Evolutionary conservation across 2,113 vertebrate species (phyloP).

Genomic region (Plestiodon gilberti): DNA sequence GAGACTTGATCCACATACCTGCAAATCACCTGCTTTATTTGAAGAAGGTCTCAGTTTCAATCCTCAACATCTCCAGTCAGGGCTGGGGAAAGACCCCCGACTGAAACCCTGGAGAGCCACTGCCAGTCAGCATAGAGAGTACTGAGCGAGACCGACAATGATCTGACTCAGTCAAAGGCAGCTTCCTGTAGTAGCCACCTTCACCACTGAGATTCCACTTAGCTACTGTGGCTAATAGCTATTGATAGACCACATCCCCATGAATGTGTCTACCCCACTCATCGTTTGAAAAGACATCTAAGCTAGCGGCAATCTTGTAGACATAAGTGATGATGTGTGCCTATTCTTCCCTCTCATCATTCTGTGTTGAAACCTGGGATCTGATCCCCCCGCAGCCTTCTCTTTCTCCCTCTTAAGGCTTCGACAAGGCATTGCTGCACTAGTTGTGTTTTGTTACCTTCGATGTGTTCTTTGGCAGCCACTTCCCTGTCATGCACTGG

Average conservation of each 20-base stretch:
- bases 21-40: too few relatives aligned
- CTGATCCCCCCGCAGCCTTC: neutral
- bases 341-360: neutral
- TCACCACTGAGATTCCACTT: neutral
- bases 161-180: too few relatives aligned
- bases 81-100: too few relatives aligned
- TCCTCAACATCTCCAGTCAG: too few relatives aligned
- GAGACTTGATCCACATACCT: too few relatives aligned
- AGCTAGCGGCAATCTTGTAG: neutral
- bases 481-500: neutral
- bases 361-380: neutral
- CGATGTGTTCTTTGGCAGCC: neutral
- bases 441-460: neutral
- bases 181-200: too few relatives aligned
- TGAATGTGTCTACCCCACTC: neutral
- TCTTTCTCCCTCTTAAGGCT: slow-evolving; percentile 26
- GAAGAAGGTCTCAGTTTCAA: too few relatives aligned
- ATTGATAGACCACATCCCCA: neutral
- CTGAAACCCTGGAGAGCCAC: too few relatives aligned
- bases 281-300: neutral
- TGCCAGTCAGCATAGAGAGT: too few relatives aligned
- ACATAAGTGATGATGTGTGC: neutral
- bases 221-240: neutral
- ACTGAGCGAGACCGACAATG: too few relatives aligned
- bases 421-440: slow-evolving; percentile 26